phyloP scores from a whole-genome alignment of 2,888 invertebrate species.

The Microctonus aethiopoides region DNA sequence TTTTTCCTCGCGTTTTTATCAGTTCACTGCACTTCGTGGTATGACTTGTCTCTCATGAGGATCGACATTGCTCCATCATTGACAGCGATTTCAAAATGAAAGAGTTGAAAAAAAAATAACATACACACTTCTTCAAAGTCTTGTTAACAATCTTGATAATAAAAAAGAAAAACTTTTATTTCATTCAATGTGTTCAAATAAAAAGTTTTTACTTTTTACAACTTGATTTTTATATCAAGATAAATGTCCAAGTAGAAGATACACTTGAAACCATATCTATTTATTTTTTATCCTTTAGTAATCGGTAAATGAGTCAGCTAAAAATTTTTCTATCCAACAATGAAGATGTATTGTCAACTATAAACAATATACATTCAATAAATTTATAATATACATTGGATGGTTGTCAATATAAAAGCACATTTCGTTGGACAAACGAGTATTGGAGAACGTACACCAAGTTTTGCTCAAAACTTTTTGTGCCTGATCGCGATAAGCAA shows the following conservation, averaged over 20 bases:
- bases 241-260: not conserved
- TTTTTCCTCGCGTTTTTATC: not conserved
- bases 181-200: not conserved
- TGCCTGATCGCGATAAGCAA: conserved; percentile 16
- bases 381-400: not conserved
- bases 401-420: conserved; percentile 14
- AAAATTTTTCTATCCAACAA: not conserved
- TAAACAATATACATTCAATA: too few species aligned
- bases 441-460: not conserved
- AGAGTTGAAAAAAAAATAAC: not conserved
- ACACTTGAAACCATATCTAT: not conserved
- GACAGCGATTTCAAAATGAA: not conserved
- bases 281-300: not conserved
- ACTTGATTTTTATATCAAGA: not conserved
- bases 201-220: not conserved
- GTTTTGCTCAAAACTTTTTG: conserved; percentile 8
- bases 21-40: not conserved
- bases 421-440: conserved; percentile 19
- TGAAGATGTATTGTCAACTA: not conserved
- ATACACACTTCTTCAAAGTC: not conserved
- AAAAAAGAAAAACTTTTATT: not conserved
- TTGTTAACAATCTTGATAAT: not conserved
- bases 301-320: not conserved
- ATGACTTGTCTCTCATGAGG: not conserved
- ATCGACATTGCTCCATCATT: not conserved